These are phyloP conservation scores for Linnaemya tessellans DNA, from an alignment of 2,888 invertebrate genomes.

Conservation along the genomic window DNA sequence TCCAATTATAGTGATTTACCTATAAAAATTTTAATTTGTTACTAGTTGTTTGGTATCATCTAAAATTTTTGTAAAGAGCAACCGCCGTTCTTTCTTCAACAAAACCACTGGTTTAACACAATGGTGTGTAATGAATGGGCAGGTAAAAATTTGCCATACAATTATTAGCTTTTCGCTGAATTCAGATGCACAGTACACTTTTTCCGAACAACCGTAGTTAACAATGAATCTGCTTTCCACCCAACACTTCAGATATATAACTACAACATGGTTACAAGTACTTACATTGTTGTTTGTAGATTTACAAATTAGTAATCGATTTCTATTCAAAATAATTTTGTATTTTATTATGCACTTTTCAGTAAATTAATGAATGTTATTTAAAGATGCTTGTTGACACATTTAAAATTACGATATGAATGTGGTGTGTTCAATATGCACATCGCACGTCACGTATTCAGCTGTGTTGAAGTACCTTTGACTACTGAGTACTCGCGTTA, in stretches of 20 bases:
- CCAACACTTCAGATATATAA: no score
- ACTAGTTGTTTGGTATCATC: not conserved
- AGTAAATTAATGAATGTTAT: constrained; percentile 20
- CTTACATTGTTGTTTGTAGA: constrained; percentile 1
- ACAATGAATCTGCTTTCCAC: not conserved
- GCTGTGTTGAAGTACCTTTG: constrained; percentile 62
- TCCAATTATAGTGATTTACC: not conserved
- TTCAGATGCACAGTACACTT: constrained; percentile 65
- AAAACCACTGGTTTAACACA: constrained; percentile 59
- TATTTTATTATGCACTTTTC: constrained; percentile 7
- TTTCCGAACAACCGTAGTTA: constrained; percentile 58
- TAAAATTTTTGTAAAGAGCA: constrained; percentile 17
- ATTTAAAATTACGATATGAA: constrained; percentile 71
- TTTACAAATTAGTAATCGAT: not conserved
- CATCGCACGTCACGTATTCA: constrained; percentile 70
- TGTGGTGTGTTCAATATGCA: constrained; percentile 44
- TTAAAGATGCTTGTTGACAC: constrained; percentile 67
- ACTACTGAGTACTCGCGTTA: constrained; percentile 46
- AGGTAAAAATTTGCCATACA: constrained; percentile 67
- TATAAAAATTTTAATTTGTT: constrained; percentile 4
- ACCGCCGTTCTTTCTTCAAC: constrained; percentile 36
- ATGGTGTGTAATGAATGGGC: constrained; percentile 73
- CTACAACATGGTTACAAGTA: not conserved
- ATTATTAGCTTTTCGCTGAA: constrained; percentile 65
- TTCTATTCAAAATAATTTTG: not conserved